Percentiles rank a stretch among this genome's conserved stretches.
phyloP scores from a whole-genome alignment of 1,140 invertebrate genomes.

The Pseudomyrmex concolor region DNA sequence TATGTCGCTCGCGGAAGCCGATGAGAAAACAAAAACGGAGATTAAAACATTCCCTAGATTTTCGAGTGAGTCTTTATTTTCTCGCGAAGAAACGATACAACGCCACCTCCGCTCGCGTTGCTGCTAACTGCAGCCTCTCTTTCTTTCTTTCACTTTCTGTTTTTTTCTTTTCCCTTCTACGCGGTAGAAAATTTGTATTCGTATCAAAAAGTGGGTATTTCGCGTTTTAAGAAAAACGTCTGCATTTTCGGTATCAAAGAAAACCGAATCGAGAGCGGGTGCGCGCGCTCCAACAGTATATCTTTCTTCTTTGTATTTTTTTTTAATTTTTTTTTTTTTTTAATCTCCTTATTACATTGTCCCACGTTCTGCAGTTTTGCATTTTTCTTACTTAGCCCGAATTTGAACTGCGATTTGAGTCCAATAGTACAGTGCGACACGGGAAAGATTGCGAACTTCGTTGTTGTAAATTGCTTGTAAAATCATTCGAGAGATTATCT shows the following conservation, averaged over 20 bases:
- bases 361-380: constrained; percentile 8
- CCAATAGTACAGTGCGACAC: background rate
- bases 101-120: constrained; percentile 40
- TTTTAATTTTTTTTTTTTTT: background rate
- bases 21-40: constrained; percentile 32
- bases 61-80: constrained; percentile 54
- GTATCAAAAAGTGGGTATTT: constrained; percentile 83
- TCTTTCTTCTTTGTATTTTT: background rate
- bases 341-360: constrained; percentile 37
- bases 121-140: constrained; percentile 19
- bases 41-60: constrained; percentile 19
- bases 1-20: constrained; percentile 34
- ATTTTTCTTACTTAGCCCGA: background rate
- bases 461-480: constrained; percentile 10
- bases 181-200: constrained; percentile 82
- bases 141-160: background rate
- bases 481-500: background rate
- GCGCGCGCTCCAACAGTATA: constrained; percentile 56
- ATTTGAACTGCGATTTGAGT: constrained; percentile 26
- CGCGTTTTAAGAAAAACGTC: constrained; percentile 70
- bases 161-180: constrained; percentile 69
- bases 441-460: constrained; percentile 32
- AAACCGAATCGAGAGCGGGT: constrained; percentile 76
- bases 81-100: constrained; percentile 61
- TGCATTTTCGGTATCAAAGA: constrained; percentile 66